Evolutionary conservation across 2,888 invertebrate genomes (phyloP).

Genomic region (Leptarthrus brevirostris): DNA sequence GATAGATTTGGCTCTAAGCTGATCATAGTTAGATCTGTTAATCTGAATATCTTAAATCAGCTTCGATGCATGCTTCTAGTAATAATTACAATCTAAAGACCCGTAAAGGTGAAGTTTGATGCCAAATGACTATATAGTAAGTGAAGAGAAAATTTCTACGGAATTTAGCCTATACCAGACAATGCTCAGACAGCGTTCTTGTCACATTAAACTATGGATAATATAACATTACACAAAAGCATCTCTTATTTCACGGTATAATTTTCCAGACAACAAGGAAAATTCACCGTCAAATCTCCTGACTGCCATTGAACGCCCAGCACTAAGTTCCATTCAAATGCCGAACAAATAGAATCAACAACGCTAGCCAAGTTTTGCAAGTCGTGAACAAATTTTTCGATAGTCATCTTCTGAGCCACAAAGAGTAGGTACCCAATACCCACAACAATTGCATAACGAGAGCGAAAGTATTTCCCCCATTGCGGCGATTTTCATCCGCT

Average conservation of each 20-base stretch:
- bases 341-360: conserved; percentile 20
- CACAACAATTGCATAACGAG: conserved; percentile 21
- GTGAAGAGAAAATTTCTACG: too few relatives aligned
- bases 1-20: too few relatives aligned
- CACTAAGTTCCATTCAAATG: not conserved
- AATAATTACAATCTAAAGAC: too few relatives aligned
- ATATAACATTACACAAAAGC: conserved; percentile 8
- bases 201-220: conserved; percentile 34
- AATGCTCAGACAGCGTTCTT: conserved; percentile 14
- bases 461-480: conserved; percentile 34
- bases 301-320: conserved; percentile 19
- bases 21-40: too few relatives aligned
- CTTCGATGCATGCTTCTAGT: too few relatives aligned
- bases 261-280: not conserved
- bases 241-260: conserved; percentile 13
- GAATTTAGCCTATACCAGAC: too few relatives aligned
- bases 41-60: too few relatives aligned
- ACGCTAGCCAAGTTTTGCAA: not conserved
- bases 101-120: too few relatives aligned
- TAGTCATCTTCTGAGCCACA: not conserved
- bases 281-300: not conserved
- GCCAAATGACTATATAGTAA: too few relatives aligned
- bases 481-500: conserved; percentile 15
- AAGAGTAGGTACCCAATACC: not conserved
- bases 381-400: conserved; percentile 41